phyloP scores from a whole-genome alignment of 2,888 invertebrate species.

The Schrankia costaestrigalis region DNA sequence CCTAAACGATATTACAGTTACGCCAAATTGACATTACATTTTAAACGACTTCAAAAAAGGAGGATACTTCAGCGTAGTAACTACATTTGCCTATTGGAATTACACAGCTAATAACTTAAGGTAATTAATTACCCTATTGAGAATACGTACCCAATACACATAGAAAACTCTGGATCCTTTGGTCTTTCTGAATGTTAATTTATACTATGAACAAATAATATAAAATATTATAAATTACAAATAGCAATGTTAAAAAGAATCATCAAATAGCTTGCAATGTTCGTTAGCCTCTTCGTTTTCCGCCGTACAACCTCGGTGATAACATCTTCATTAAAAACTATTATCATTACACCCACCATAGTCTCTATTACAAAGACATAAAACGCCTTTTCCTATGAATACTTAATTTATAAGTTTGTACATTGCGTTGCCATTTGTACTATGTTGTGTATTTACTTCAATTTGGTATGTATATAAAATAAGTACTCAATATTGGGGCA shows the following conservation, averaged over 20 bases:
- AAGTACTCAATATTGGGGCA: no score
- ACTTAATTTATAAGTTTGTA: slow-evolving; percentile 16
- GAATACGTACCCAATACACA: no score
- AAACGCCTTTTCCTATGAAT: slow-evolving; percentile 22
- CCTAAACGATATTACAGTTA: no score
- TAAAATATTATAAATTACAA: slow-evolving; percentile 6
- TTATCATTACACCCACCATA: slow-evolving; percentile 7
- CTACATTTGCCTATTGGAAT: no score
- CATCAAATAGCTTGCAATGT: slow-evolving; percentile 23
- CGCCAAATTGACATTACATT: no score
- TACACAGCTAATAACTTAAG: no score
- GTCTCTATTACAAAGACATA: slow-evolving; percentile 19
- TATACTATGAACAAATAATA: no score
- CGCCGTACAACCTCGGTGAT: slow-evolving; percentile 48
- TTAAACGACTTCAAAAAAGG: no score
- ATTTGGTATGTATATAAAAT: slow-evolving; percentile 37
- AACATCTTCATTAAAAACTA: slow-evolving; percentile 34
- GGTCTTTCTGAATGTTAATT: no score
- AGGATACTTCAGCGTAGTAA: no score
- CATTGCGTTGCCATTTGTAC: slow-evolving; percentile 28
- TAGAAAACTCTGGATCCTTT: no score
- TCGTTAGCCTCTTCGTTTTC: slow-evolving; percentile 41
- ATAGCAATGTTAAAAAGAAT: slow-evolving; percentile 25
- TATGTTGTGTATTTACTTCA: slow-evolving; percentile 30
- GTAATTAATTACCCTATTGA: no score